Base-by-base conservation (phyloP, 2,113 vertebrate genomes). In the Periophthalmodon schlosseri region DNA sequence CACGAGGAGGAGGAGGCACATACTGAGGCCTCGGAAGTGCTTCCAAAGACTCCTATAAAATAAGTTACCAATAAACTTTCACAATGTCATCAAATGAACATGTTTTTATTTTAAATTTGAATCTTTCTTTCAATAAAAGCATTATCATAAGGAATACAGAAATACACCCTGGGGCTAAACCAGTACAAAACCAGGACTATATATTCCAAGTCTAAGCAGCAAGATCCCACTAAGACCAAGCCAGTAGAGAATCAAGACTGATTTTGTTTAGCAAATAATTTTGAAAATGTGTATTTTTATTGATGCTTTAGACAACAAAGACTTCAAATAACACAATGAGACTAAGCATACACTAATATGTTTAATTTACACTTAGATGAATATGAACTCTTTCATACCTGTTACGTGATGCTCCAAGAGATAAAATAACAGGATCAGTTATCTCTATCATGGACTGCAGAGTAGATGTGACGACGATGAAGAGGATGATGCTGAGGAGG, bases 401-500 rank as follows among this genome's bases (percentile, higher is more conserved):
- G 93, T 94, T 96, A 23, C 93, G 93, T 0, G 95, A 95, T 1
- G 95, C 95, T 0, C 93, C 95, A 68, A 96, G 83, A 0, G 94
- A 95, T 23, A 96, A 85, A 60, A 96, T 88, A 2, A 96, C 83
- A 4, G 95, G 96, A 71, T 96, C 94, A 0, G 95, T 93, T 24
- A 96, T 96, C 76, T 96, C 95, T 1, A 95, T 94, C 96, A 96
- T 96, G 24, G 95, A 96, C 89, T 96, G 96, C 68, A 96, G 86
- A 10, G 95, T 96, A 64, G 96, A 96, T 0, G 96, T 96, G 50
- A 94, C 89, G 61, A 96, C 95, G 2, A 96, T 96, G 92, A 96
- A 96, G 91, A 96, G 94, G 92, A 96, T 96, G 92, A 96, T 95
- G 87, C 94, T 95, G 87, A 96, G 95, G 72, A 96, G 95, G 91